These are phyloP conservation scores for Corvus hawaiiensis DNA, from an alignment of 2,113 vertebrate species.

Conservation along the genomic window DNA sequence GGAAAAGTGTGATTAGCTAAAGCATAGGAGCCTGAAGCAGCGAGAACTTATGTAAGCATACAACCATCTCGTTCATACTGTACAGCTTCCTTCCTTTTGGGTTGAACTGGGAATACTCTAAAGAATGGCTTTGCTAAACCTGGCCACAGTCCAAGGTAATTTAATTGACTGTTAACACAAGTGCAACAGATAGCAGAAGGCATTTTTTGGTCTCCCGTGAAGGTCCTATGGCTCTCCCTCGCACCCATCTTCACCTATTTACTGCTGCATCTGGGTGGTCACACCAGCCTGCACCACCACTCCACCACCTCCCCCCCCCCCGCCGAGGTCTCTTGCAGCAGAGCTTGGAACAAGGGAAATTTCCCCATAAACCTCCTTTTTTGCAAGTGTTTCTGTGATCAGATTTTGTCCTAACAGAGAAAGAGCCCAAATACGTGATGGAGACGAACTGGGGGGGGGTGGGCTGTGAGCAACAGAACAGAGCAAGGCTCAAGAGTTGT, in stretches of 20 bases:
- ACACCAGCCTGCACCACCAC: neutral
- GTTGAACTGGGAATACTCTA: neutral
- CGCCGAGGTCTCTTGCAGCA: neutral
- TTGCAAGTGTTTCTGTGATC: rapidly evolving
- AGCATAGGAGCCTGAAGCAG: neutral
- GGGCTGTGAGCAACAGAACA: neutral
- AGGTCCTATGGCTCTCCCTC: neutral
- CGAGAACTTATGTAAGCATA: neutral
- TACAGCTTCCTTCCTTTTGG: neutral
- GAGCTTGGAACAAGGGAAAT: neutral
- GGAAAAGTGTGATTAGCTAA: neutral
- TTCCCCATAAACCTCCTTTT: neutral
- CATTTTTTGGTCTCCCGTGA: neutral
- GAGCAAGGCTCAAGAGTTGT: neutral
- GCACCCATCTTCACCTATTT: neutral
- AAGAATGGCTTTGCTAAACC: neutral
- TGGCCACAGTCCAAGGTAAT: neutral
- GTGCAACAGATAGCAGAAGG: neutral
- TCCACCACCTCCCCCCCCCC: no score
- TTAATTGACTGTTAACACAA: neutral
- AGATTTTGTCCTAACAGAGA: neutral
- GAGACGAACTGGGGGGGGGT: neutral
- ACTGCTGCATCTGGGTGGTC: neutral
- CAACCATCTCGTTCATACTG: neutral
- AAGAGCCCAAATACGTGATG: neutral